Evolutionary conservation across 2,113 vertebrate genomes (phyloP).

Genomic region (cattle (Bos taurus)): ARS-UCD2.0 NC_037344.1:64343001-64343500

Average conservation of each 20-base stretch:
- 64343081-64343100: not conserved
- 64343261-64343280: not conserved
- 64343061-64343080: not conserved
- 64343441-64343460: not conserved
- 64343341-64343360: no score
- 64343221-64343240: not conserved
- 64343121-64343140: not conserved
- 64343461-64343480: not conserved
- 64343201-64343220: not conserved
- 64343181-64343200: not conserved
- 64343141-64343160: not conserved
- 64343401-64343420: not conserved
- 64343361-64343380: not conserved
- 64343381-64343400: not conserved
- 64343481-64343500: rapidly evolving
- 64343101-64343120: not conserved
- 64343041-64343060: not conserved
- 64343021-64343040: not conserved
- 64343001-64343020: not conserved
- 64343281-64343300: rapidly evolving
- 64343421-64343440: not conserved
- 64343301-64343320: not conserved
- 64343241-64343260: not conserved
- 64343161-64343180: not conserved
- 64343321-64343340: not conserved